A percentile compares a stretch with the other conserved stretches of the same genome.
Conservation (phyloP, 2,888 invertebrate genomes). For the Sesia apiformis region DNA sequence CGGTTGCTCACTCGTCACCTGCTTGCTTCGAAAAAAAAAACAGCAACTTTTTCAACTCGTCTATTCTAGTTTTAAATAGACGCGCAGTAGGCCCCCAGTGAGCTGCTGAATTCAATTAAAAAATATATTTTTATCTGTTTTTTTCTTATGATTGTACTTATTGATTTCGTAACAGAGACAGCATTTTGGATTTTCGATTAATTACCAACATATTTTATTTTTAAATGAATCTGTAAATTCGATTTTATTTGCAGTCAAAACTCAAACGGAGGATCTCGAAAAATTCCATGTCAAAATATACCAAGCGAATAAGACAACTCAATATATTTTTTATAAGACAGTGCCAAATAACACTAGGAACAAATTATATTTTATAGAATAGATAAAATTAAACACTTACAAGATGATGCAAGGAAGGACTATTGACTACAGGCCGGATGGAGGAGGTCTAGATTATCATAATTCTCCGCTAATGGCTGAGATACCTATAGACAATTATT, state of each 20-base stretch:
- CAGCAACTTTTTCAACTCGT: conserved; percentile 37
- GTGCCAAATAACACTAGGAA: conserved; percentile 59
- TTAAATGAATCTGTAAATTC: conserved; percentile 1
- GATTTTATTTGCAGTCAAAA: conserved; percentile 47
- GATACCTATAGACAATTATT: conserved; percentile 78
- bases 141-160: conserved; percentile 13
- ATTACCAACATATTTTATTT: conserved; percentile 3
- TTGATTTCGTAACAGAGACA: conserved; percentile 18
- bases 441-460: conserved; percentile 79
- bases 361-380: conserved; percentile 34
- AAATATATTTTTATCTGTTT: not conserved
- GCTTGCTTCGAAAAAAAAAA: conserved; percentile 46
- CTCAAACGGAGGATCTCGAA: conserved; percentile 64
- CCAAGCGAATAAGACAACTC: conserved; percentile 37
- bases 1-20: conserved; percentile 63
- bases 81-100: not conserved
- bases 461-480: conserved; percentile 80
- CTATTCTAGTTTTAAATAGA: conserved; percentile 55
- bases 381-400: conserved; percentile 28
- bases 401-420: conserved; percentile 74
- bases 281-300: conserved; percentile 62
- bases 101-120: no score
- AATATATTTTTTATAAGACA: conserved; percentile 62
- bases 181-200: conserved; percentile 30
- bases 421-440: conserved; percentile 70